These are phyloP conservation scores for Amphimedon queenslandica DNA, from an alignment of 37 sponge, comb jelly and placozoan genomes.

Conservation along the genomic window DNA sequence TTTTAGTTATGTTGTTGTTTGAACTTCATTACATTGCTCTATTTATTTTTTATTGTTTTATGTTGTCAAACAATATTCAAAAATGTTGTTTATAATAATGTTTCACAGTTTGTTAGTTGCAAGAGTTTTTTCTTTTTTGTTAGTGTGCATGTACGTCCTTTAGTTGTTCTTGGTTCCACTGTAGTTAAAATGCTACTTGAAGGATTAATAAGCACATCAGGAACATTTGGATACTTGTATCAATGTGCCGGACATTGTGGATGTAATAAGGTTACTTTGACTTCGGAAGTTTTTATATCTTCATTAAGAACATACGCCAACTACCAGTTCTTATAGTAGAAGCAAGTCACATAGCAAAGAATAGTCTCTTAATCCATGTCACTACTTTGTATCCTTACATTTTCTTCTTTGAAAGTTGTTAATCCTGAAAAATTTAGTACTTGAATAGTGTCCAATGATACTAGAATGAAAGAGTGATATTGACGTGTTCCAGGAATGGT, in stretches of 20 bases:
- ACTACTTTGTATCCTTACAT: background rate
- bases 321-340: slow-evolving; percentile 22
- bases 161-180: slow-evolving; percentile 30
- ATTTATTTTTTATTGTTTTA: too few relatives aligned
- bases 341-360: background rate
- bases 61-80: too few relatives aligned
- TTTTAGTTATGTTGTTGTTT: background rate
- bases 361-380: background rate
- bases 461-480: slow-evolving; percentile 4
- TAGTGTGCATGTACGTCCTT: slow-evolving; percentile 22
- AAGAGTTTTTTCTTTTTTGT: background rate
- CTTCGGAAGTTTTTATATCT: background rate
- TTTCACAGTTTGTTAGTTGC: too few relatives aligned
- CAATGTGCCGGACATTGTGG: slow-evolving; percentile 28
- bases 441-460: background rate
- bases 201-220: slow-evolving; percentile 8
- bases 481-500: slow-evolving; percentile 14
- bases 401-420: background rate
- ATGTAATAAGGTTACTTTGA: slow-evolving; percentile 27
- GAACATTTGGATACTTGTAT: slow-evolving; percentile 19
- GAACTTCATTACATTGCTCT: background rate
- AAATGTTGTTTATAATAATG: too few relatives aligned
- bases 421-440: background rate
- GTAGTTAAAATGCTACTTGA: slow-evolving; percentile 8
- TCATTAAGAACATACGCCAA: slow-evolving; percentile 28